A percentile compares a stretch with the other conserved stretches of the same genome.
Evolutionary conservation across 2,113 vertebrate genomes (phyloP).

Genomic region (Clarias batrachus): DNA sequence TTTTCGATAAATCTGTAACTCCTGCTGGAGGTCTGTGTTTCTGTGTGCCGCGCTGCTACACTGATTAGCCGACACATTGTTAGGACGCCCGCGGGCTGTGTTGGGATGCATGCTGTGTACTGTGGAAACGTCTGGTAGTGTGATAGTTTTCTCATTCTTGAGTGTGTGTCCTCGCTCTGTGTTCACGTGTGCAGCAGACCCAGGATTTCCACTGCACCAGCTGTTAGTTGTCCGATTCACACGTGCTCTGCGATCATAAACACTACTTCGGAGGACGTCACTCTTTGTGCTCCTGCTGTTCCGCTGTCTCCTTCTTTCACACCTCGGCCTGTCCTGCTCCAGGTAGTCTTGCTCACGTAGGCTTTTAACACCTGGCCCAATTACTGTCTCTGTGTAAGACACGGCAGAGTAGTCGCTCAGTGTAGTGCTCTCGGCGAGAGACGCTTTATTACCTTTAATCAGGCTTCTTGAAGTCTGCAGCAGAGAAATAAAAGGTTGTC

Average conservation of each 20-base stretch:
- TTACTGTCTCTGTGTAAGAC: neutral
- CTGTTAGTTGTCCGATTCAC: conserved; percentile 1
- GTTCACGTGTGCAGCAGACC: neutral
- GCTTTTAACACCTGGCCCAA: neutral
- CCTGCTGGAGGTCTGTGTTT: no score
- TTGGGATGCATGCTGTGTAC: no score
- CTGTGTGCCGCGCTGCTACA: no score
- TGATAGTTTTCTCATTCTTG: neutral
- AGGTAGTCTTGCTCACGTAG: conserved; percentile 14
- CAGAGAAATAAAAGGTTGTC: neutral
- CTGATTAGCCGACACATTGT: no score
- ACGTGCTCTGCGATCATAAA: neutral
- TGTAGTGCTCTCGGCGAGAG: neutral
- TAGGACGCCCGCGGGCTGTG: no score
- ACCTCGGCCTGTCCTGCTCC: conserved; percentile 32
- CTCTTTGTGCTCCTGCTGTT: neutral
- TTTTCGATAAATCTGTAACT: no score
- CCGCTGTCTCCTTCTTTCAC: conserved; percentile 35
- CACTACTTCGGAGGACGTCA: neutral
- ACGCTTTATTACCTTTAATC: neutral
- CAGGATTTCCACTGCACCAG: neutral
- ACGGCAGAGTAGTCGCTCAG: neutral
- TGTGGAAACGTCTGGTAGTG: no score
- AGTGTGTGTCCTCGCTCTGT: neutral
- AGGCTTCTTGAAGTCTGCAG: neutral